A percentile compares a stretch with the other conserved stretches of the same genome.
Conservation (phyloP, 2,888 invertebrate species). For the Thecocarcelia acutangulata region DNA sequence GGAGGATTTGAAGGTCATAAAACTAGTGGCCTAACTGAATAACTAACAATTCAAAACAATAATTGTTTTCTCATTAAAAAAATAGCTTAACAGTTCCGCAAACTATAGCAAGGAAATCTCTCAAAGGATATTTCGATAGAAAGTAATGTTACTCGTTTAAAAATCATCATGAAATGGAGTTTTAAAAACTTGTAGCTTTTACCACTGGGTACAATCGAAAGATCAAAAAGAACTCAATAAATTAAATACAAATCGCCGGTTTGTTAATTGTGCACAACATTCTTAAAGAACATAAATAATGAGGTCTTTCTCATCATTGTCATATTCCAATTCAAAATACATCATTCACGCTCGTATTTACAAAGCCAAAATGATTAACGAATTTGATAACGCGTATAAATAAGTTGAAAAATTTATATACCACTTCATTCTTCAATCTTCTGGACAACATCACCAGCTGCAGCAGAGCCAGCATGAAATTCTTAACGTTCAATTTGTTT, state of each 20-base stretch:
- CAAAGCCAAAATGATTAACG: slow-evolving; percentile 15
- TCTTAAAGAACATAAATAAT: slow-evolving; percentile 4
- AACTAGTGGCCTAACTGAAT: too few relatives aligned
- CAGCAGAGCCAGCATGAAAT: slow-evolving; percentile 30
- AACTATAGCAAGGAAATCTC: too few relatives aligned
- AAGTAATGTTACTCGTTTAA: too few relatives aligned
- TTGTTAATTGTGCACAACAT: slow-evolving; percentile 16
- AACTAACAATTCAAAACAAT: too few relatives aligned
- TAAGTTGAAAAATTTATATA: slow-evolving; percentile 30
- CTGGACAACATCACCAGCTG: neutral
- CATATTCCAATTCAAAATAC: neutral
- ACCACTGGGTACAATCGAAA: too few relatives aligned
- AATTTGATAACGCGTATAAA: slow-evolving; percentile 23
- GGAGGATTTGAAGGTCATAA: too few relatives aligned
- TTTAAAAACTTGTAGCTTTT: too few relatives aligned
- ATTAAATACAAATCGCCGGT: slow-evolving; percentile 11
- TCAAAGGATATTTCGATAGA: too few relatives aligned
- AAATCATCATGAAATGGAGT: too few relatives aligned
- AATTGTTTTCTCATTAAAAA: too few relatives aligned
- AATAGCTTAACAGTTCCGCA: too few relatives aligned
- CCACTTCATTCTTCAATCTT: slow-evolving; percentile 37
- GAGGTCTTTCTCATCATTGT: slow-evolving; percentile 21
- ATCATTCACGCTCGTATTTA: too few relatives aligned
- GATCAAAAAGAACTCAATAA: neutral
- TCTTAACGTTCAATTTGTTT: neutral